These are phyloP conservation scores for Loriculus beryllinus DNA, from an alignment of 2,797 vertebrate genomes.

Conservation along the genomic window DNA sequence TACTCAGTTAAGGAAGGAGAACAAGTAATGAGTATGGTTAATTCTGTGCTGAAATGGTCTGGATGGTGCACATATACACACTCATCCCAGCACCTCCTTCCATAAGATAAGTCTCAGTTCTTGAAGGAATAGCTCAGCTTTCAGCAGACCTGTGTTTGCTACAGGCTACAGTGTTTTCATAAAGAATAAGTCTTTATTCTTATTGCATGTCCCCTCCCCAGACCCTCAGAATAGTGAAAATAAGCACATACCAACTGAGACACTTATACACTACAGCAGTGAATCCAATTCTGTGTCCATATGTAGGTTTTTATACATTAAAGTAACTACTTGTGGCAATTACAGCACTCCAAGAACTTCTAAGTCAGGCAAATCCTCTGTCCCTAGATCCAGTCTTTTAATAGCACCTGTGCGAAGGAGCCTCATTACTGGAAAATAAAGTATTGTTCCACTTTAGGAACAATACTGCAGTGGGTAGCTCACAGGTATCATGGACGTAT, in stretches of 20 bases:
- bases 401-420: not conserved
- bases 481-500: fast-evolving
- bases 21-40: slow-evolving; percentile 7
- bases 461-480: not conserved
- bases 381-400: not conserved
- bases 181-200: not conserved
- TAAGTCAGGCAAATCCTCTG: not conserved
- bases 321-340: not conserved
- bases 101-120: not conserved
- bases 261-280: not conserved
- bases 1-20: not conserved
- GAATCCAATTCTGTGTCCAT: not conserved
- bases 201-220: not conserved
- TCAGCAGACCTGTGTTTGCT: not conserved
- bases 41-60: slow-evolving; percentile 10
- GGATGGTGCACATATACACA: not conserved
- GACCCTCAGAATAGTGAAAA: not conserved
- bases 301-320: not conserved
- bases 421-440: not conserved
- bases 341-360: not conserved
- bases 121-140: not conserved
- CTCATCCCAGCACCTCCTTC: not conserved
- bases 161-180: not conserved
- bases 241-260: not conserved
- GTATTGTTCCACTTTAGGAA: not conserved